These are phyloP conservation scores for Emys orbicularis DNA, from an alignment of 2,797 vertebrate genomes.

Conservation along the genomic window DNA sequence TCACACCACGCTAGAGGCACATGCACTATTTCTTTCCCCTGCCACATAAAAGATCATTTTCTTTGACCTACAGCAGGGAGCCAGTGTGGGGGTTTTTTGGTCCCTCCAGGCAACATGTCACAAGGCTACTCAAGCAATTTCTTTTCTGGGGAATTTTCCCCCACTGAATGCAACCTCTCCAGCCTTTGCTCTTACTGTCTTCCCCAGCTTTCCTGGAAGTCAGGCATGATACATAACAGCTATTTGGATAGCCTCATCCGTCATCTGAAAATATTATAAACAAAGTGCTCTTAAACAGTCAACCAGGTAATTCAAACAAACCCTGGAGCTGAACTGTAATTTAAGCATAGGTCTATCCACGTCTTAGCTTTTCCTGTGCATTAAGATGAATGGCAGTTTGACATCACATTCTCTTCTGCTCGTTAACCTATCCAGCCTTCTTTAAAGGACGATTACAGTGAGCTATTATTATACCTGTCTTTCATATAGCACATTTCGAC, in stretches of 20 bases:
- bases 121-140: not conserved
- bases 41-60: not conserved
- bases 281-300: not conserved
- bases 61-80: rapidly evolving
- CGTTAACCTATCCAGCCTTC: rapidly evolving
- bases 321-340: not conserved
- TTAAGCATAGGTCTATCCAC: not conserved
- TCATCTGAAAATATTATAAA: not conserved
- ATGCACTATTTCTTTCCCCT: rapidly evolving
- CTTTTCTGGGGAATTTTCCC: constrained; percentile 10
- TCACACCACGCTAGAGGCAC: not conserved
- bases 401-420: not conserved
- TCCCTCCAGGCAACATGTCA: not conserved
- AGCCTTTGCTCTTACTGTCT: not conserved
- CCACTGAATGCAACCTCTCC: not conserved
- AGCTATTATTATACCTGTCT: rapidly evolving
- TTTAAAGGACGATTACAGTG: not conserved
- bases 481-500: not conserved
- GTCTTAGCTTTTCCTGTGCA: too few relatives aligned
- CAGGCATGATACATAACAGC: not conserved
- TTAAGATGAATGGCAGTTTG: not conserved
- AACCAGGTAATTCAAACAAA: not conserved
- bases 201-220: constrained; percentile 6
- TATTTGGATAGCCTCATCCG: not conserved
- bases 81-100: not conserved